These are phyloP conservation scores for Pyrochroa serraticornis DNA, from an alignment of 2,888 invertebrate species.

Conservation along the genomic window DNA sequence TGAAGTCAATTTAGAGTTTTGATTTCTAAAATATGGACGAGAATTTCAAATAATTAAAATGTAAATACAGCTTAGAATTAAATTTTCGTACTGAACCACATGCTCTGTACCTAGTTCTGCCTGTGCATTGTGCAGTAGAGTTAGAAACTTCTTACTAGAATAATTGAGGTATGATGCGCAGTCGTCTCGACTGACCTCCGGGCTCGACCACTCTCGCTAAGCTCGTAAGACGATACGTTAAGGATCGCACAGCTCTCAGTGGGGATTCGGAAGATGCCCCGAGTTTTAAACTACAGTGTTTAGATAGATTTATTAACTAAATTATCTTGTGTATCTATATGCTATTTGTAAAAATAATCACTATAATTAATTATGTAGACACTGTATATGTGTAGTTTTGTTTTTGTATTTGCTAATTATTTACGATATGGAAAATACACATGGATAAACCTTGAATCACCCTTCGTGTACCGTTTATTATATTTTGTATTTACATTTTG, in stretches of 20 bases:
- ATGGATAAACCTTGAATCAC: slow-evolving; percentile 48
- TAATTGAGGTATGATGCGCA: slow-evolving; percentile 49
- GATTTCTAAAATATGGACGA: slow-evolving; percentile 12
- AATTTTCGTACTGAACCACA: slow-evolving; percentile 48
- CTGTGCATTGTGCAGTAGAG: slow-evolving; percentile 47
- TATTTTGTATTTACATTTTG: slow-evolving; percentile 44
- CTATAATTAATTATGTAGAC: slow-evolving; percentile 56
- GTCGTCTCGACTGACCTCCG: slow-evolving; percentile 50
- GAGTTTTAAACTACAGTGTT: slow-evolving; percentile 36
- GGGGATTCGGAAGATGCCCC: slow-evolving; percentile 9
- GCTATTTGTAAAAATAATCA: slow-evolving; percentile 60
- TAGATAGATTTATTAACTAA: slow-evolving; percentile 50
- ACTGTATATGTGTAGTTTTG: slow-evolving; percentile 60
- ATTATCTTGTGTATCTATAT: slow-evolving; percentile 59
- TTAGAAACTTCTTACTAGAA: slow-evolving; percentile 38
- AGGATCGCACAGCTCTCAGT: slow-evolving; percentile 47
- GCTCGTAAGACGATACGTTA: slow-evolving; percentile 55
- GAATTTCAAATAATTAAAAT: slow-evolving; percentile 30
- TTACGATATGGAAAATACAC: slow-evolving; percentile 55
- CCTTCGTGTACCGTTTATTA: slow-evolving; percentile 45
- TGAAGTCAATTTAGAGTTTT: slow-evolving; percentile 45
- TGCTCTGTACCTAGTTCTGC: slow-evolving; percentile 51
- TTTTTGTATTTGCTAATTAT: slow-evolving; percentile 58
- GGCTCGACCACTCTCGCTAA: slow-evolving; percentile 37
- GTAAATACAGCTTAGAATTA: slow-evolving; percentile 51